Conservation (phyloP, 2,113 vertebrate genomes). For the Pseudorectes ferrugineus region DNA sequence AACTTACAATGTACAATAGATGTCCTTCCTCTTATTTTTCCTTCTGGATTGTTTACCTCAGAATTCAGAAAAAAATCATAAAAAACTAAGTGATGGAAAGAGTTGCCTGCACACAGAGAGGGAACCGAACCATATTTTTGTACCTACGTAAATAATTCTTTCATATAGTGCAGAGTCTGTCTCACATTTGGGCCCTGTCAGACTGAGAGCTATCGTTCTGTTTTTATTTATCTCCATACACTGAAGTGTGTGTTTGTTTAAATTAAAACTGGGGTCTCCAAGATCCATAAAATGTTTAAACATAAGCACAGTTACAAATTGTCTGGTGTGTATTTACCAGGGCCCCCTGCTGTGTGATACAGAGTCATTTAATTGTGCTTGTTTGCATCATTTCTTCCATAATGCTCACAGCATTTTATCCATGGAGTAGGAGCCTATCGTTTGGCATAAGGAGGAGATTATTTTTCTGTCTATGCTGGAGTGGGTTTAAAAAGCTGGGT, state of each 20-base stretch:
- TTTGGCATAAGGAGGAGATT: background rate
- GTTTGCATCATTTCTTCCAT: constrained; percentile 42
- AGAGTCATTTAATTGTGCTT: constrained; percentile 46
- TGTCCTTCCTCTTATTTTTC: background rate
- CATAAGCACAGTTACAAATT: background rate
- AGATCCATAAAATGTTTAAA: constrained; percentile 24
- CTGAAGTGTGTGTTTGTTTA: constrained; percentile 1
- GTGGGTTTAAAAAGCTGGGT: background rate
- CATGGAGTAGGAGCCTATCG: background rate
- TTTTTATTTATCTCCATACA: background rate
- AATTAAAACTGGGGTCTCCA: constrained; percentile 21
- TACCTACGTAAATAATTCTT: background rate
- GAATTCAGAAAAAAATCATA: background rate
- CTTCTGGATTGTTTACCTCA: background rate
- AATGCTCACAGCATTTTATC: background rate
- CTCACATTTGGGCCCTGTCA: background rate
- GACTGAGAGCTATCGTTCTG: background rate
- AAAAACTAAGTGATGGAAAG: background rate
- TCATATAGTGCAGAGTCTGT: background rate
- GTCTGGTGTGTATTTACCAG: constrained; percentile 47
- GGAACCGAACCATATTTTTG: background rate
- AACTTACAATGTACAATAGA: background rate
- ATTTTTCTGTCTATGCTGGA: background rate
- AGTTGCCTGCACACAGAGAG: background rate
- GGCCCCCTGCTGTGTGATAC: constrained; percentile 5